Percentiles rank a stretch among this genome's conserved stretches.
phyloP scores from a whole-genome alignment of 2,888 invertebrate species.

The Lydus trimaculatus region DNA sequence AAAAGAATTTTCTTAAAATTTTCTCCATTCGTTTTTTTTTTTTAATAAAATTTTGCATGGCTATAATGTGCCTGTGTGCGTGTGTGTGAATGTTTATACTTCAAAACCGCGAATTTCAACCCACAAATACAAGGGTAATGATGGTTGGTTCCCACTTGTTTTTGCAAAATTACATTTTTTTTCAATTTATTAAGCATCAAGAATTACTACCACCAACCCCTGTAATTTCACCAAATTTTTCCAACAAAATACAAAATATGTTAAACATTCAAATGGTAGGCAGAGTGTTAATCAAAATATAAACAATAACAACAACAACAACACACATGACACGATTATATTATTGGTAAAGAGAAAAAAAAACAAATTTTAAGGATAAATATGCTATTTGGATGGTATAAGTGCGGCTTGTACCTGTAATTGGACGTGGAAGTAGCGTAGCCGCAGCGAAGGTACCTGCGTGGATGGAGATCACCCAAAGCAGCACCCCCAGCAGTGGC shows the following conservation, averaged over 20 bases:
- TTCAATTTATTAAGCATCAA: background rate
- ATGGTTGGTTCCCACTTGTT: background rate
- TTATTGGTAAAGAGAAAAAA: too few species aligned
- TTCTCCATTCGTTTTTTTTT: conserved; percentile 14
- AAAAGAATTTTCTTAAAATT: conserved; percentile 12
- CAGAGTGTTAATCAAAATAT: background rate
- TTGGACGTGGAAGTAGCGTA: conserved; percentile 33
- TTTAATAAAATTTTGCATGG: background rate
- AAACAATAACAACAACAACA: background rate
- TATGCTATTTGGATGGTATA: too few species aligned
- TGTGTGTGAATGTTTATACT: conserved; percentile 20
- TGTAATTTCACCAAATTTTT: too few species aligned
- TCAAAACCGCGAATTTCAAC: background rate
- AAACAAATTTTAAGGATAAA: too few species aligned
- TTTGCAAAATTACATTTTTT: background rate
- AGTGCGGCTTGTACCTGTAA: conserved; percentile 38
- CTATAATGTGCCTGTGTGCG: too few species aligned
- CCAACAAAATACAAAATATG: too few species aligned
- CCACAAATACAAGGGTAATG: background rate
- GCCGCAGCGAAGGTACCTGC: conserved; percentile 38
- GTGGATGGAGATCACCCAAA: conserved; percentile 40
- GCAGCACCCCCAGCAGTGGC: conserved; percentile 37
- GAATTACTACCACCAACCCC: background rate
- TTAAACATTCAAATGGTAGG: too few species aligned
- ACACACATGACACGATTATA: conserved; percentile 4